Evolutionary conservation across 2,113 vertebrate genomes (phyloP).

Genomic region (Corvus hawaiiensis): DNA sequence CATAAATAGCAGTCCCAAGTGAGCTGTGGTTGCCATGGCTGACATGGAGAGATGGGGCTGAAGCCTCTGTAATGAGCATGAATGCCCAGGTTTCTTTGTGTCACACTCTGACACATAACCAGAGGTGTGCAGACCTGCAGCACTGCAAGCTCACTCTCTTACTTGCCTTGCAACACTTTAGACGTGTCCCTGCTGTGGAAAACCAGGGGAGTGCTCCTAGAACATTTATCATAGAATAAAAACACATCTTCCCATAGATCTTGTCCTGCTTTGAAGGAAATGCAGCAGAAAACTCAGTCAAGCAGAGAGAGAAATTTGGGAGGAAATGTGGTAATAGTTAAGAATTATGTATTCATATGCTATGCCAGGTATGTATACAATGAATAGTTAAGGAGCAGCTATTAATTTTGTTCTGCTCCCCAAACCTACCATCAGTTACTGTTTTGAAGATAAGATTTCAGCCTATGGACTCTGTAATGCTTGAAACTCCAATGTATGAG

Average conservation of each 20-base stretch:
- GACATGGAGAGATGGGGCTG: neutral
- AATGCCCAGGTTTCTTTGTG: neutral
- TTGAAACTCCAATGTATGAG: neutral
- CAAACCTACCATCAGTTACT: neutral
- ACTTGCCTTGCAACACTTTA: neutral
- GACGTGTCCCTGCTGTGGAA: accelerated
- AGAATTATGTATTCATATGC: accelerated
- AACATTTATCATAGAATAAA: neutral
- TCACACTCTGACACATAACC: neutral
- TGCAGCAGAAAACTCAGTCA: neutral
- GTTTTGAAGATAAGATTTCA: neutral
- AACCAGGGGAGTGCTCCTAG: neutral
- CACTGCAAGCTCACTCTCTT: neutral
- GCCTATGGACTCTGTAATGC: neutral
- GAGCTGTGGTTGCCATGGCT: neutral
- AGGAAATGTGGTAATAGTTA: neutral
- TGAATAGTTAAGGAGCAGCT: neutral
- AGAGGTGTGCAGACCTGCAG: neutral
- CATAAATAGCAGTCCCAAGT: neutral
- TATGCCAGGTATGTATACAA: accelerated
- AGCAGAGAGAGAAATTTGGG: neutral
- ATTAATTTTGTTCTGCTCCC: neutral
- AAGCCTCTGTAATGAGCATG: neutral
- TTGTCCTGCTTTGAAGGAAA: neutral
- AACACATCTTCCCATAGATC: neutral